These are phyloP conservation scores for Hydra vulgaris DNA, from an alignment of 30 jellyfish, hydroid and myxozoan genomes.

Conservation along the genomic window DNA sequence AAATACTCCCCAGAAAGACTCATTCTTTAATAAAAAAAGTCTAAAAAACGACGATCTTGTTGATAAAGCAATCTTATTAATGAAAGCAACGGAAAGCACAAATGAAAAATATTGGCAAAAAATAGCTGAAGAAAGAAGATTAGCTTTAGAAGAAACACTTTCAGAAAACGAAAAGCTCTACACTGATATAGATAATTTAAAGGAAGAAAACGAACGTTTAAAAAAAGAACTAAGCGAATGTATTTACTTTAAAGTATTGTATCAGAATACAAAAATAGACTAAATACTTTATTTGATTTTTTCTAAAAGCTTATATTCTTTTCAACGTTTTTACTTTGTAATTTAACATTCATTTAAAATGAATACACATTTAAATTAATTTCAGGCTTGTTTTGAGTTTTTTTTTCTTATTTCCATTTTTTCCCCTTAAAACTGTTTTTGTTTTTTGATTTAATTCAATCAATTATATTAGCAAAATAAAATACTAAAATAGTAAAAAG, in stretches of 20 bases:
- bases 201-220: slow-evolving; percentile 27
- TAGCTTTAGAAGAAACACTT: slow-evolving; percentile 79
- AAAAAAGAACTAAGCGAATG: slow-evolving; percentile 64
- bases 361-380: no score
- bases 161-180: slow-evolving; percentile 68
- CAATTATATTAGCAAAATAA: no score
- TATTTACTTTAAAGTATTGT: slow-evolving; percentile 44
- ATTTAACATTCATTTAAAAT: no score
- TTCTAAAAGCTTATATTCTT: no score
- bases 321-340: no score
- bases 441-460: no score
- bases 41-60: slow-evolving; percentile 36
- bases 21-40: background rate
- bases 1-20: slow-evolving; percentile 1
- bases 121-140: slow-evolving; percentile 74
- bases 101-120: slow-evolving; percentile 48
- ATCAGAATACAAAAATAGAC: no score
- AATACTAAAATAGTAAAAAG: no score
- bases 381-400: no score
- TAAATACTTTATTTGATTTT: no score
- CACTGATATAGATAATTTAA: slow-evolving; percentile 41
- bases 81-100: slow-evolving; percentile 56
- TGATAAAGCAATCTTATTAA: slow-evolving; percentile 55
- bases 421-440: no score
- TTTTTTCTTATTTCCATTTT: no score